Percentiles rank a stretch among this genome's conserved stretches.
Conservation (phyloP, 2,888 invertebrate genomes). For the Aplocera efformata region DNA sequence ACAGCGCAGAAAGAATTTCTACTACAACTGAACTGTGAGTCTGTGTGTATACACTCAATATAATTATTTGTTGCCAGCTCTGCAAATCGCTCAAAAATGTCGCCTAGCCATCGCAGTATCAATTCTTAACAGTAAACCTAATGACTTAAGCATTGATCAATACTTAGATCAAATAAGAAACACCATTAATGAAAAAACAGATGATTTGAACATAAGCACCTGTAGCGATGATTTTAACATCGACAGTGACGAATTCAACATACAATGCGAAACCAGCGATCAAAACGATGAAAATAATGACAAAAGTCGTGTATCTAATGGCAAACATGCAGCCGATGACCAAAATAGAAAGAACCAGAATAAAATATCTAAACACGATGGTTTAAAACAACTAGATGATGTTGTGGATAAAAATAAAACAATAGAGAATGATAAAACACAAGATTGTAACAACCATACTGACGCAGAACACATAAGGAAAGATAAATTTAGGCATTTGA, state of each 20-base stretch:
- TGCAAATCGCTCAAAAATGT: conserved; percentile 48
- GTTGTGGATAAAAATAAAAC: no score
- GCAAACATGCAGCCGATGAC: conserved; percentile 1
- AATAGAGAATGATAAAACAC: no score
- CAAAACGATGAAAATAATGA: conserved; percentile 11
- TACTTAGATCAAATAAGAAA: conserved; percentile 42
- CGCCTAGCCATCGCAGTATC: conserved; percentile 46
- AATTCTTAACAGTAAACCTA: conserved; percentile 49
- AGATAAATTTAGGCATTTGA: no score
- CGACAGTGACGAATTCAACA: conserved; percentile 24
- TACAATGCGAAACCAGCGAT: conserved; percentile 22
- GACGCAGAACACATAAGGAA: no score
- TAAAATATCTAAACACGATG: conserved; percentile 1
- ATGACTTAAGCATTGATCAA: conserved; percentile 32
- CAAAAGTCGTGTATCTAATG: conserved; percentile 7
- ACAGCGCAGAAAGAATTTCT: no score
- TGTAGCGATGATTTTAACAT: conserved; percentile 53
- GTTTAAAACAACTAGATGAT: background rate
- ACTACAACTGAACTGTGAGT: no score
- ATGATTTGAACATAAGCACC: conserved; percentile 36
- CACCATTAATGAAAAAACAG: conserved; percentile 34
- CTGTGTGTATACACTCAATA: no score
- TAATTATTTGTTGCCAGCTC: conserved; percentile 41
- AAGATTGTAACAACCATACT: no score
- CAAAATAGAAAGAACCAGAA: conserved; percentile 1